Evolutionary conservation across 2,797 vertebrate genomes (phyloP).

Genomic region (Craterocephalus amniculus): DNA sequence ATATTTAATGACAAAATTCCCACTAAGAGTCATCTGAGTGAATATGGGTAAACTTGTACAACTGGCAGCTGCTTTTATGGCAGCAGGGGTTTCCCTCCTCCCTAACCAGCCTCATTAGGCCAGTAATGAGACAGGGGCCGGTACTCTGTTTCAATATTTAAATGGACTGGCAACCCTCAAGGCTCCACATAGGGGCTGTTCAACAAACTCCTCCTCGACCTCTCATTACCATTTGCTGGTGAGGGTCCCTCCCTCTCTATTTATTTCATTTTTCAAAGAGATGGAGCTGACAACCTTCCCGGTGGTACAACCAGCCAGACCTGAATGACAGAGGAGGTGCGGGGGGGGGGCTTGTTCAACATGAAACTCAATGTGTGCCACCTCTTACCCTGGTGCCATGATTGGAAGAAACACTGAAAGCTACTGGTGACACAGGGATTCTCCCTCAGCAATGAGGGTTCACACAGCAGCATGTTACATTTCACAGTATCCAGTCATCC

Average conservation of each 20-base stretch:
- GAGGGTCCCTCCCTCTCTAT: conserved; percentile 46
- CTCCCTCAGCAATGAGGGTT: too few species aligned
- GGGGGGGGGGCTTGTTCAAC: conserved; percentile 71
- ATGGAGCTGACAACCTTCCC: conserved; percentile 33
- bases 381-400: conserved; percentile 35
- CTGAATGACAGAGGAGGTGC: conserved; percentile 36
- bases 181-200: conserved; percentile 59
- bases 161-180: conserved; percentile 56
- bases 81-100: conserved; percentile 41
- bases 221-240: conserved; percentile 69
- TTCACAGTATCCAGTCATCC: conserved; percentile 56
- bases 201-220: conserved; percentile 60
- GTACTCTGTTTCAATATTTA: conserved; percentile 78
- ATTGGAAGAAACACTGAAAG: conserved; percentile 55
- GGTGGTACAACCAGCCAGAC: conserved; percentile 48
- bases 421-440: too few species aligned
- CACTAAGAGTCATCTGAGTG: conserved; percentile 37
- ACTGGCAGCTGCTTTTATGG: conserved; percentile 55
- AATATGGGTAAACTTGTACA: conserved; percentile 53
- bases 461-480: too few species aligned
- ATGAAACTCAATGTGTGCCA: conserved; percentile 68
- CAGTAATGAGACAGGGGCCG: conserved; percentile 68
- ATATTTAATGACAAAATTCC: conserved; percentile 56
- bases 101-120: conserved; percentile 64
- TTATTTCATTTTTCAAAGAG: conserved; percentile 49